These are phyloP conservation scores for Chelonoidis abingdonii DNA, from an alignment of 2,113 vertebrate species.

Conservation along the genomic window DNA sequence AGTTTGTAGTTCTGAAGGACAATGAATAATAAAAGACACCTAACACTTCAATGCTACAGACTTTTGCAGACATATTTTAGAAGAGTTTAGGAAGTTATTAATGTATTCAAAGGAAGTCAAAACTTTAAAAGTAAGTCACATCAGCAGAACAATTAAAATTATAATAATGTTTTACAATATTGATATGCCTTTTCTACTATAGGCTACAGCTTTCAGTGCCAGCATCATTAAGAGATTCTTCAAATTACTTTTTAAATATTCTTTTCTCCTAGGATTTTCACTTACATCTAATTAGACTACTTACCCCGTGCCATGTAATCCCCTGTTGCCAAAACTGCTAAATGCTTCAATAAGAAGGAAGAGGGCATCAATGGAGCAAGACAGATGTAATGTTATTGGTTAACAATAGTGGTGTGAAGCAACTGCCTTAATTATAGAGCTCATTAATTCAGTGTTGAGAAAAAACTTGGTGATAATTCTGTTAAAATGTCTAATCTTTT, in stretches of 20 bases:
- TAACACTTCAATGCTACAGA: background rate
- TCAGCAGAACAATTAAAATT: conserved; percentile 30
- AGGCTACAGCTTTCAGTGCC: conserved; percentile 71
- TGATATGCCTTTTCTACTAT: conserved; percentile 52
- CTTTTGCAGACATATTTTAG: background rate
- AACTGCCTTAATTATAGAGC: conserved; percentile 83
- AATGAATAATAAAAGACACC: conserved; percentile 3
- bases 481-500: conserved; percentile 70
- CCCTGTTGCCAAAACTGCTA: conserved; percentile 87
- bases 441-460: conserved; percentile 82
- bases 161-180: conserved; percentile 40
- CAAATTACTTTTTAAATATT: conserved; percentile 83
- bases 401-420: conserved; percentile 88
- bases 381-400: conserved; percentile 88
- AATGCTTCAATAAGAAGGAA: conserved; percentile 83
- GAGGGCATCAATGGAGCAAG: conserved; percentile 80
- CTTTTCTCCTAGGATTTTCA: conserved; percentile 83
- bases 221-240: conserved; percentile 84
- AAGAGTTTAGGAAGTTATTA: conserved; percentile 31
- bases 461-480: conserved; percentile 63
- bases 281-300: conserved; percentile 86
- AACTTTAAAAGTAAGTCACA: conserved; percentile 22
- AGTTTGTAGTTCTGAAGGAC: background rate
- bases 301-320: conserved; percentile 84
- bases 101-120: conserved; percentile 21